These are phyloP conservation scores for Drosophila kurseongensis DNA, from an alignment of 1,140 invertebrate genomes.

Conservation along the genomic window DNA sequence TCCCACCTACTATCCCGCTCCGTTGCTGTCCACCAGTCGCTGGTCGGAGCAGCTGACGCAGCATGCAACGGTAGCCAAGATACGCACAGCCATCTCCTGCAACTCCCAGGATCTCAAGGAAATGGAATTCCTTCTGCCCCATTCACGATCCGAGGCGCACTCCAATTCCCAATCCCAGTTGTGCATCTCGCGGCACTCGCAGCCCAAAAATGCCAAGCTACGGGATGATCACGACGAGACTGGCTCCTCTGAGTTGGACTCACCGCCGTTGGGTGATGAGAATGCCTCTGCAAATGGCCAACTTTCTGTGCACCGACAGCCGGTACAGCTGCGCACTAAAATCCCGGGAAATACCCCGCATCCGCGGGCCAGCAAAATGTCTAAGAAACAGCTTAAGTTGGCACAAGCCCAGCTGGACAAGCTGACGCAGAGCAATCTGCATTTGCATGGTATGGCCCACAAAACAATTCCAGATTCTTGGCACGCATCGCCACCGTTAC, in stretches of 20 bases:
- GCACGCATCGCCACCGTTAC: conserved; percentile 24
- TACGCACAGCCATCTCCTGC: conserved; percentile 76
- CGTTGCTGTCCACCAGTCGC: conserved; percentile 54
- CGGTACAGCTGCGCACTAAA: conserved; percentile 60
- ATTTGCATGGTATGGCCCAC: conserved; percentile 91
- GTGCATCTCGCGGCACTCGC: conserved; percentile 72
- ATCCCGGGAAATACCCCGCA: conserved; percentile 84
- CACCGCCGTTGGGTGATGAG: conserved; percentile 48
- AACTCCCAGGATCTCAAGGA: conserved; percentile 69
- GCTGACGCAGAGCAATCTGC: conserved; percentile 93
- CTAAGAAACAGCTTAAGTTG: conserved; percentile 87
- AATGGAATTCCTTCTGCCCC: conserved; percentile 85
- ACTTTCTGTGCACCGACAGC: conserved; percentile 68
- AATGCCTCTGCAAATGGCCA: conserved; percentile 52
- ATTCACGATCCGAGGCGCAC: conserved; percentile 32
- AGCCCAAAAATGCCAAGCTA: conserved; percentile 67
- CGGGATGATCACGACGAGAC: conserved; percentile 52
- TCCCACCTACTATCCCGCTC: conserved; percentile 52
- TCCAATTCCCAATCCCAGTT: conserved; percentile 47
- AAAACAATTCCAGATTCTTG: not conserved
- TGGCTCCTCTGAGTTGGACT: conserved; percentile 21
- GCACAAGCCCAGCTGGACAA: conserved; percentile 89
- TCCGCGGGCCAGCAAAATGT: conserved; percentile 85
- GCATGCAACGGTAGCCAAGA: conserved; percentile 74
- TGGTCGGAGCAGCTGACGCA: conserved; percentile 78